Percentiles rank a stretch among this genome's conserved stretches.
Conservation (phyloP, 2,888 invertebrate species). For the Leucoma salicis region DNA sequence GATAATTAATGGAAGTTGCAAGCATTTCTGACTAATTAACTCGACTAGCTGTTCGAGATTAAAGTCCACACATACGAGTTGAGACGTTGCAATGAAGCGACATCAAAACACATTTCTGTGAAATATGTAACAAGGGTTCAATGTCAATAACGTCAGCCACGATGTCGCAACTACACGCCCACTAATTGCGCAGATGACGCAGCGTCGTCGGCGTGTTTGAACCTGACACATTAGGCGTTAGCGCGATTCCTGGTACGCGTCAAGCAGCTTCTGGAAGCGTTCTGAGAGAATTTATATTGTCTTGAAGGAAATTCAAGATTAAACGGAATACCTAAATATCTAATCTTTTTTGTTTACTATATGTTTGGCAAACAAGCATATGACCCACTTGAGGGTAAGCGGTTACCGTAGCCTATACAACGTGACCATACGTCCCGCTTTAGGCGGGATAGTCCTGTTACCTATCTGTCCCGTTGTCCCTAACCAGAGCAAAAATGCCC, state of each 20-base stretch:
- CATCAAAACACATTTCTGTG: constrained; percentile 70
- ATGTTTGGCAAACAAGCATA: too few species aligned
- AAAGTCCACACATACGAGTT: constrained; percentile 49
- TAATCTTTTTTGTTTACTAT: too few species aligned
- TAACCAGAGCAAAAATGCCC: too few species aligned
- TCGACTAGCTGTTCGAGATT: constrained; percentile 34
- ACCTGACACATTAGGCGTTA: constrained; percentile 66
- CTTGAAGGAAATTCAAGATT: too few species aligned
- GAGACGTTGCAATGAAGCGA: constrained; percentile 48
- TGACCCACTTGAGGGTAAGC: too few species aligned
- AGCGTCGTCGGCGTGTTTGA: constrained; percentile 66
- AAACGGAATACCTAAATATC: too few species aligned
- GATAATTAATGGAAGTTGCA: constrained; percentile 16
- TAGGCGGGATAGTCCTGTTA: too few species aligned
- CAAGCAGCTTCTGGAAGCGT: constrained; percentile 25
- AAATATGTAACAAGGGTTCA: constrained; percentile 75
- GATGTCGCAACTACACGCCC: constrained; percentile 68
- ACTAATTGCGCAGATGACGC: constrained; percentile 67
- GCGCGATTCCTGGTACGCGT: constrained; percentile 62
- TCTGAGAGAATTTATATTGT: too few species aligned
- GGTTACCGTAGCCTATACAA: too few species aligned
- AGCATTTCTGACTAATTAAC: constrained; percentile 19
- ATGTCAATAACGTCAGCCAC: constrained; percentile 68
- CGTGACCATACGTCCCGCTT: too few species aligned
- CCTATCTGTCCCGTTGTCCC: too few species aligned